These are phyloP conservation scores for Coenonympha glycerion DNA, from an alignment of 2,888 invertebrate species.

Conservation along the genomic window DNA sequence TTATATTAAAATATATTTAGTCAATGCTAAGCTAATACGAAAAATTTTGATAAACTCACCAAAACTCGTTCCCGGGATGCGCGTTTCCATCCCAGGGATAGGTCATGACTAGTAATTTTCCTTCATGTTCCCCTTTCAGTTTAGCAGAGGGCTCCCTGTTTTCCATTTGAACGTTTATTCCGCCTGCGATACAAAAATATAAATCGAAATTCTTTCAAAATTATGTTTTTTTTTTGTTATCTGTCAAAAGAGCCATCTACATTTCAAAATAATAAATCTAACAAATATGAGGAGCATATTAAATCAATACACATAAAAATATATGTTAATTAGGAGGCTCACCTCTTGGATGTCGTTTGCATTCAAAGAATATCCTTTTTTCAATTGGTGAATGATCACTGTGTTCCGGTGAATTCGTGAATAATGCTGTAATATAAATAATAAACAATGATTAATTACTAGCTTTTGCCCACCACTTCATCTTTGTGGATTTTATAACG, in stretches of 20 bases:
- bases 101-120: constrained; percentile 78
- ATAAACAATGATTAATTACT: background rate
- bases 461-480: background rate
- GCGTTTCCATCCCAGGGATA: constrained; percentile 85
- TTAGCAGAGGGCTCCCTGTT: constrained; percentile 75
- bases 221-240: background rate
- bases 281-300: no score
- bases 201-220: background rate
- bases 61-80: constrained; percentile 83
- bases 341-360: constrained; percentile 61
- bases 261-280: no score
- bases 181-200: constrained; percentile 40
- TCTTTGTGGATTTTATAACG: no score
- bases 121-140: constrained; percentile 57
- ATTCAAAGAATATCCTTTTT: constrained; percentile 53
- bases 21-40: no score
- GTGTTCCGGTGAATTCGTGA: constrained; percentile 20
- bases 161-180: constrained; percentile 70
- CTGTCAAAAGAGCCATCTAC: no score
- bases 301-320: no score
- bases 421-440: constrained; percentile 22
- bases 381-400: constrained; percentile 25
- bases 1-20: no score
- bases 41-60: constrained; percentile 47
- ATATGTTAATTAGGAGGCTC: no score